Base-by-base conservation (phyloP, 1,140 invertebrate species). In the Caerostris darwini region DNA sequence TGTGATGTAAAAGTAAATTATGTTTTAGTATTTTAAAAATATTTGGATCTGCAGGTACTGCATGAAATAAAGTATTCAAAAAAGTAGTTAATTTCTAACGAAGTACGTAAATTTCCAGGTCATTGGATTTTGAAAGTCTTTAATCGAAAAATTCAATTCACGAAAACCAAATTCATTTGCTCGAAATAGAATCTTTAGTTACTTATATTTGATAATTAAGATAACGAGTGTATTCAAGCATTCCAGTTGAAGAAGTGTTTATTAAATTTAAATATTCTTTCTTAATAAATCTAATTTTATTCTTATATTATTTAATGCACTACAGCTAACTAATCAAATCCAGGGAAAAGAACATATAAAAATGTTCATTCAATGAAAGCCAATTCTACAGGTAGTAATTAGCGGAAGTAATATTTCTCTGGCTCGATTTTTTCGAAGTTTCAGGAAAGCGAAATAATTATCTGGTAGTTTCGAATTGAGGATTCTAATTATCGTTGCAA, bases 401-500 rank as follows among this genome's bases (percentile, higher is more conserved):
- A 77, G 69, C 34, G 19, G 69, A 77, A 77, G 12, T 77, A 12
- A 77, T 50, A 77, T 77, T 53, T 53, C 34, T 77, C 71, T 50
- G 10, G 71, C 14, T 77, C 71, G 71, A 77, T 77, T 53, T 77
- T 34, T 0, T 34, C 71, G 10, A 50, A 77, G 50, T 12, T 50
- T 7, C 50, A 77, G 8, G 69, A n/a, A 53, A 77, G 50, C 34
- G 69, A 71, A 71, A 77, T 77, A 77, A 77, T 50, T 77, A 77
- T 77, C 71, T 77, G 10, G 34, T 5, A 34, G 71, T 77, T 77
- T 77, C 71, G 71, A 77, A 17, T 77, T 53, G 3, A 77, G 53
- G 71, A 8, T 34, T 77, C 19, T 77, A 77, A 77, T 77, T 77
- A 77, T 77, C 71, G 7, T 77, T 77, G 10, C 71, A 77, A 50